These are phyloP conservation scores for Phaetusa simplex DNA, from an alignment of 2,113 vertebrate genomes.

Conservation along the genomic window DNA sequence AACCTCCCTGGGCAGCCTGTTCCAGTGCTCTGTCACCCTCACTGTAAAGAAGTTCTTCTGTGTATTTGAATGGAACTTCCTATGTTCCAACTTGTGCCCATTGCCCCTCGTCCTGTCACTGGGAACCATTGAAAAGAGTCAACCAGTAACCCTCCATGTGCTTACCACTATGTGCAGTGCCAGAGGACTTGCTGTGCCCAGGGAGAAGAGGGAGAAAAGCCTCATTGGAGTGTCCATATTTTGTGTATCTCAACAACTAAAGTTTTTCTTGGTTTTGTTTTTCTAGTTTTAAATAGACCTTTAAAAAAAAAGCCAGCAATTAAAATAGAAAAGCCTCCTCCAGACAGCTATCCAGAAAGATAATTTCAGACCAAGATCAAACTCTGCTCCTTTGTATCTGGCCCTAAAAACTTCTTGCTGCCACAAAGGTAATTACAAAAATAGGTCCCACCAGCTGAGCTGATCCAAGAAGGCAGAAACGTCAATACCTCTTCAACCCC, in stretches of 20 bases:
- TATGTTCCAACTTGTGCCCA: too few relatives aligned
- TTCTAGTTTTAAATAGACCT: neutral
- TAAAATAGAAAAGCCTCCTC: neutral
- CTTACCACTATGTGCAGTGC: neutral
- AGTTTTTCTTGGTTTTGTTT: neutral
- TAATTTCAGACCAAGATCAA: neutral
- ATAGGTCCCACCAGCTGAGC: neutral
- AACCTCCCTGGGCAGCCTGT: too few relatives aligned
- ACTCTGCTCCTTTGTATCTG: neutral
- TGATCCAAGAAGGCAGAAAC: neutral
- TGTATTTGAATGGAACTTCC: too few relatives aligned
- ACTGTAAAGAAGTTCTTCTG: too few relatives aligned
- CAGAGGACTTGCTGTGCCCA: neutral
- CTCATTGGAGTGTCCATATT: neutral
- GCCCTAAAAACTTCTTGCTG: neutral
- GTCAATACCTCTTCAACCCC: neutral
- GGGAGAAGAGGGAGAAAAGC: neutral
- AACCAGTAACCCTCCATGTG: neutral
- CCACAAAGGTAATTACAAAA: neutral
- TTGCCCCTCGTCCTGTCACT: too few relatives aligned
- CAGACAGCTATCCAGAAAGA: neutral
- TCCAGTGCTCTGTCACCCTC: too few relatives aligned
- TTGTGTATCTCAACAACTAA: neutral
- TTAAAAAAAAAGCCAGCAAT: neutral
- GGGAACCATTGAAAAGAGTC: too few relatives aligned